Evolutionary conservation across 1,140 invertebrate species (phyloP).

Genomic region (Lanistes nyassanus): DNA sequence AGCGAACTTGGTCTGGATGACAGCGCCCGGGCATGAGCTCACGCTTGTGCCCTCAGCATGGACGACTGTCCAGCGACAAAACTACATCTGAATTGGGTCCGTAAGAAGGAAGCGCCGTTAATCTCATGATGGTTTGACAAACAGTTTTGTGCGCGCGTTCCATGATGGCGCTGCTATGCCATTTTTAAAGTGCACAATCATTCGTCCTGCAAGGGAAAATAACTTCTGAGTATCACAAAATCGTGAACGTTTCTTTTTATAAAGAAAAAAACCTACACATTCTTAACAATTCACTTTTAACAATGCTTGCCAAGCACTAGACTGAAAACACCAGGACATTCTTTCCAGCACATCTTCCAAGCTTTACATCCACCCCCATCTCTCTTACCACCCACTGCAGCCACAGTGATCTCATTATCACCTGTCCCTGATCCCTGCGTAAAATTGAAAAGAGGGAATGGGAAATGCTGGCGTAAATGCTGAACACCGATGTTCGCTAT

Average conservation of each 20-base stretch:
- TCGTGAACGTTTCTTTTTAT: background rate
- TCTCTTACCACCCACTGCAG: too few relatives aligned
- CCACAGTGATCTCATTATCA: too few relatives aligned
- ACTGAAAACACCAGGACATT: too few relatives aligned
- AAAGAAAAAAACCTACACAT: too few relatives aligned
- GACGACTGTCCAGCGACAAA: background rate
- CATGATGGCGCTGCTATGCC: conserved; percentile 34
- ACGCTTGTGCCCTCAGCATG: background rate
- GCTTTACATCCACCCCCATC: too few relatives aligned
- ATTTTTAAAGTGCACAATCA: conserved; percentile 61
- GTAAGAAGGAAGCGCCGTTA: background rate
- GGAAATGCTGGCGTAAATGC: too few relatives aligned
- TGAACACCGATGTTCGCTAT: background rate
- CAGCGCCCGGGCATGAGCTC: background rate
- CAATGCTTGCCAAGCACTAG: too few relatives aligned
- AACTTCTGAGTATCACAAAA: background rate
- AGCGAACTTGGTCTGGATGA: background rate
- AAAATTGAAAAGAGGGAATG: too few relatives aligned
- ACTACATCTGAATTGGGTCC: background rate
- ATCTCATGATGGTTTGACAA: conserved; percentile 37
- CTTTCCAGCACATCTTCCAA: too few relatives aligned
- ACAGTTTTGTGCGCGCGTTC: conserved; percentile 42
- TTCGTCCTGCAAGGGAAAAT: conserved; percentile 53
- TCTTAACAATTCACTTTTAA: too few relatives aligned
- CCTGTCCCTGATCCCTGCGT: too few relatives aligned